These are phyloP conservation scores for Sylvilagus floridanus DNA, from an alignment of 2,797 vertebrate genomes.

Conservation along the genomic window DNA sequence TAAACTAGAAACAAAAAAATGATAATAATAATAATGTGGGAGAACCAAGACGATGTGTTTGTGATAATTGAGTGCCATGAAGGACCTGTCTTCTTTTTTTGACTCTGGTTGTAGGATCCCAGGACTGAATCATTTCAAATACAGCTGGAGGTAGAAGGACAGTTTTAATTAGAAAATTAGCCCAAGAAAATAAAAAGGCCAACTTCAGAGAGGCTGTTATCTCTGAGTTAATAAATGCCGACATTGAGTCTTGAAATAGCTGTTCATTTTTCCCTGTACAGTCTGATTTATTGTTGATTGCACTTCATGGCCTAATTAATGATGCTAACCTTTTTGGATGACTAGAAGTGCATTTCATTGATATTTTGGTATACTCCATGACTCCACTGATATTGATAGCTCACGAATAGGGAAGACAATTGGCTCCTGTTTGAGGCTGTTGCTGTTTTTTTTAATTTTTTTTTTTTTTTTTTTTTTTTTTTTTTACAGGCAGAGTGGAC, in stretches of 20 bases:
- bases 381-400: not conserved
- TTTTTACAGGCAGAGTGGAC: too few relatives aligned
- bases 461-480: too few relatives aligned
- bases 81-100: conserved; percentile 6
- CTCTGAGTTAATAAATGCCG: conserved; percentile 53
- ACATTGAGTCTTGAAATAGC: conserved; percentile 16
- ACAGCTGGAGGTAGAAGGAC: conserved; percentile 19
- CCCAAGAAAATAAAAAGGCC: not conserved
- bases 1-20: not conserved
- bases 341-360: conserved; percentile 33
- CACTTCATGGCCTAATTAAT: conserved; percentile 50
- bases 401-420: not conserved
- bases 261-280: conserved; percentile 54
- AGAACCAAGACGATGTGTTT: not conserved
- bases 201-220: conserved; percentile 30
- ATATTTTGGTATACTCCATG: not conserved
- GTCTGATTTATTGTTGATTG: conserved; percentile 61
- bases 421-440: not conserved
- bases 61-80: not conserved
- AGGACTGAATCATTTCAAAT: conserved; percentile 47
- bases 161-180: conserved; percentile 43
- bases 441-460: not conserved
- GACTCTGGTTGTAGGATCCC: not conserved
- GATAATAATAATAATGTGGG: not conserved
- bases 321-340: conserved; percentile 20